Evolutionary conservation across 1,140 invertebrate species (phyloP), one percentile per base, ranked within the genome.

Genomic region (Bactericera cockerelli): DNA sequence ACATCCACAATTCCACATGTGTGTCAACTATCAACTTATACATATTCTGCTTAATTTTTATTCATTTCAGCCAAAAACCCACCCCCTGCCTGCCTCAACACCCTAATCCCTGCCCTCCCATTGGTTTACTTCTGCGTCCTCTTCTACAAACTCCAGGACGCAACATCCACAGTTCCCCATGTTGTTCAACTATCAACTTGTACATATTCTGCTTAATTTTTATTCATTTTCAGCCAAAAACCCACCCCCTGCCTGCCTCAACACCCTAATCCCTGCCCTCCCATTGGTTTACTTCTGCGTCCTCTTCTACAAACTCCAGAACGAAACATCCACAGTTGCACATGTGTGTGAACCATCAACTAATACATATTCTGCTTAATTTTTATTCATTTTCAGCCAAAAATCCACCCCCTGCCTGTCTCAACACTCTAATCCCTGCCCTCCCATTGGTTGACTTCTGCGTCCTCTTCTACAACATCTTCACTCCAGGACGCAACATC

Each of bases 391-490:
- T 77, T 76, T 26, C 70, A 87, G 85, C 77, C 0, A 77, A 76
- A 62, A 87, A 86, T 70, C 83, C 85, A 22, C 82, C 83, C 36
- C 81, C 85, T 1, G 66, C 83, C 2, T 89, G 86, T 67, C 63
- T 84, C 24, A 82, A 80, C 0, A 65, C 86, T 1, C 79, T 81
- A 0, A 70, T 79, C 2, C 77, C 77, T 1, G 78, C 77, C 58
- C 25, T 83, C 19, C 80, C 81, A 0, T 68, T 79, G 1, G 65
- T 82, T 1, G 77, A 79, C 59, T 75, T 86, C 64, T 89, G 86
- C 26, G 68, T 84, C 0, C 75, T 78, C 55, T 71, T 88, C 14
- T 86, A 77, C 67, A 77, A 88, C 64, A 72, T 88, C 4, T 72
- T 74, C 63, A 74, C 79, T 1, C 68, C 72, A 0, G 76, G 76